Base-by-base conservation (phyloP, 1,140 invertebrate species). In the Stegodyphus dumicola region DNA sequence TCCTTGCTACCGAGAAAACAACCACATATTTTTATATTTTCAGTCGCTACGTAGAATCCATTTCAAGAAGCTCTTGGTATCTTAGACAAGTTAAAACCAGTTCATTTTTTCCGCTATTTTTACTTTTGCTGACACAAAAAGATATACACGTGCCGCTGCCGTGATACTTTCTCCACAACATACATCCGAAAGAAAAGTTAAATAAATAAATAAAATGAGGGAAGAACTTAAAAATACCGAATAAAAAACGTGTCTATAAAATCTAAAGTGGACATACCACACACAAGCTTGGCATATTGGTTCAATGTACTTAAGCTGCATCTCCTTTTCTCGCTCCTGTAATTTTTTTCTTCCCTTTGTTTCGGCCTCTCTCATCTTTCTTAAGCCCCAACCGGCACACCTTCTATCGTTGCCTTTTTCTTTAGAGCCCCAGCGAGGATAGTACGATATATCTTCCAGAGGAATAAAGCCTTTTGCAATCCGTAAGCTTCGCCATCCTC, bases 381-480 rank as follows among this genome's bases (percentile, higher is more conserved):
- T 70, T 69, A 80, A 80, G 77, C 66, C 53, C 52, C 66, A 70
- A 18, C 67, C 6, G 33, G 33, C 51, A 11, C 53, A 10, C 49
- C 64, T 9, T 18, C 33, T 33, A 33, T 33, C 33, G 33, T 33
- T 33, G 33, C 33, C 18, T 48, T 53, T 83, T 67, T 83, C 56
- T 54, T 73, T 67, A 74, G 71, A 83, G 48, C 80, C 71, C 56
- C 56, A 49, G 80, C 56, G 3, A 33, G 33, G 1, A 33, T 33
- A 3, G 33, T 33, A 33, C 33, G 80, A 83, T 83, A 64, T 83
- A 83, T 83, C 80, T 83, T 83, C 80, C 11, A 33, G 56, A 15
- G 71, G 64, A 75, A 74, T 83, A 83, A 83, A 83, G 80, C 80
- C 80, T 67, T 75, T 71, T 71, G 9, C 56, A 56, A 74, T 75